Evolutionary conservation across 2,888 invertebrate genomes (phyloP), one percentile per base, ranked within the genome.

Genomic region (Xanthia togata): DNA sequence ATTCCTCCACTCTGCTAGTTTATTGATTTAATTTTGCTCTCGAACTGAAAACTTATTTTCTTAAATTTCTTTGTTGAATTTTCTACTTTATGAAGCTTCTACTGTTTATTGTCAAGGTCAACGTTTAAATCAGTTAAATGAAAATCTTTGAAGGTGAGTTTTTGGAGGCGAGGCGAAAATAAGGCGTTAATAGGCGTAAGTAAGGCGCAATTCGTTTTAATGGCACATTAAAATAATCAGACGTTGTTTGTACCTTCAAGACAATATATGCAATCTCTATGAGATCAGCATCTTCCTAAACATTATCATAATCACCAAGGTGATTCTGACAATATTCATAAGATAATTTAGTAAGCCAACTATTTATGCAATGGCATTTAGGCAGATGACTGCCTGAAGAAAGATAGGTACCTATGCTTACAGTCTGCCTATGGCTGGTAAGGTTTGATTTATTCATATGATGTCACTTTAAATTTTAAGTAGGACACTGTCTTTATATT

Each of bases 1-100:
- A 44, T 50, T 82, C 50, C 47, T 65, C n/a, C 50, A 41, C 44
- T 76, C 20, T 26, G 6, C 2, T 68, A 55, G 69, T 78, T 65
- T 57, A 82, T 73, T 65, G 64, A 82, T 57, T 78, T 57, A 47
- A 75, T 79, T 75, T 64, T 12, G 11, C 31, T 77, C 44, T 65
- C n/a, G 47, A 79, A 14, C 50, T 69, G 17, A 47, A 55, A 69
- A 80, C 14, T 73, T 55, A 35, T 60, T 76, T 53, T 53, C 35
- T 69, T 79, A 23, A 59, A 73, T 73, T 38, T 59, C n/a, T 53
- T 68, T 67, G 11, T 53, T 17, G 20, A 57, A 74, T 14, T 63
- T 73, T 68, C 53, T 62, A 44, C 57, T 59, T 35, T n/a, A 35
- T 23, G 57, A n/a, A 57, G 14, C 35, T 71, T 59, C 35, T 35